A percentile compares a stretch with the other conserved stretches of the same genome.
phyloP scores from a whole-genome alignment of 2,888 invertebrate genomes.

The Limulus polyphemus region DNA sequence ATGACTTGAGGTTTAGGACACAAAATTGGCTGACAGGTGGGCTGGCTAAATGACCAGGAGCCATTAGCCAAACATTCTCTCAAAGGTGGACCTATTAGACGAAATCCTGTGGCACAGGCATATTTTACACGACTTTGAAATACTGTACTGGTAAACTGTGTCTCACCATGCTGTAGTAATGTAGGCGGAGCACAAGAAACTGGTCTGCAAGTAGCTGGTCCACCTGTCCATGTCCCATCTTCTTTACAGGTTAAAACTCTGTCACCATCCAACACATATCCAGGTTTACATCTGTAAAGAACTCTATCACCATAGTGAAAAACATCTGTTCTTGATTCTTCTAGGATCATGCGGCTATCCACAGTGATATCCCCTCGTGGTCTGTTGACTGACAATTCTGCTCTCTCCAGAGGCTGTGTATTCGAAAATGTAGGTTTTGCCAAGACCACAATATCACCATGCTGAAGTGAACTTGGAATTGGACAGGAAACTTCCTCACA shows the following conservation, averaged over 20 bases:
- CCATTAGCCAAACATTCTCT: conserved; percentile 30
- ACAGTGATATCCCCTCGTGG: conserved; percentile 19
- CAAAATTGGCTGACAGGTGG: conserved; percentile 29
- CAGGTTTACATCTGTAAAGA: no score
- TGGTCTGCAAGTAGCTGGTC: conserved; percentile 26
- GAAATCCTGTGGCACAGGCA: conserved; percentile 30
- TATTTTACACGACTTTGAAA: conserved; percentile 22
- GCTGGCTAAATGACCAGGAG: conserved; percentile 30
- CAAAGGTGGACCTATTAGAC: conserved; percentile 24
- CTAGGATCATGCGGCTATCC: neutral
- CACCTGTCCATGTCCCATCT: conserved; percentile 24
- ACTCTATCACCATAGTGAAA: neutral
- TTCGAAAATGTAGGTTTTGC: neutral
- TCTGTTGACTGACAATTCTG: conserved; percentile 5
- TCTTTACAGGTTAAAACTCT: conserved; percentile 20
- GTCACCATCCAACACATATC: conserved; percentile 19
- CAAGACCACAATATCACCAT: conserved; percentile 9
- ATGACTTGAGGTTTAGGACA: conserved; percentile 31
- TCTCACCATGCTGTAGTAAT: no score
- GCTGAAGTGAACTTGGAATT: conserved; percentile 13
- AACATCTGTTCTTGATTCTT: conserved; percentile 14
- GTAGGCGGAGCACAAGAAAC: conserved; percentile 22
- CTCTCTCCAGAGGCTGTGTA: neutral
- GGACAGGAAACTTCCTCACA: conserved; percentile 20
- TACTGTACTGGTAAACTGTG: no score